Evolutionary conservation across 2,113 vertebrate genomes (phyloP).

Genomic region (Malaclemys terrapin): DNA sequence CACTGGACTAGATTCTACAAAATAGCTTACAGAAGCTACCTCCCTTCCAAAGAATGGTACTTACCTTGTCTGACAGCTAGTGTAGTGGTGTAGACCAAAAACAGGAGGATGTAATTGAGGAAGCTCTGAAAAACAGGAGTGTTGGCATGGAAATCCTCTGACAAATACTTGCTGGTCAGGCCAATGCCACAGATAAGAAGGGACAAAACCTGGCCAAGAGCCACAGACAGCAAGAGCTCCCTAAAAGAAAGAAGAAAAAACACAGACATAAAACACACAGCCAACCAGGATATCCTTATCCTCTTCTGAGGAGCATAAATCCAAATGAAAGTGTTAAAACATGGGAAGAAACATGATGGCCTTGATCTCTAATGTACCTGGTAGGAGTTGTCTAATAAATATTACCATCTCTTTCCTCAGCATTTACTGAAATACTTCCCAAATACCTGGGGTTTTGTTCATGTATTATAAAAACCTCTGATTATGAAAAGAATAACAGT

Average conservation of each 20-base stretch:
- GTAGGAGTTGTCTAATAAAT: not conserved
- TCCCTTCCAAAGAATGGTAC: constrained; percentile 25
- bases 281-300: not conserved
- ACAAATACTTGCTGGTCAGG: constrained; percentile 95
- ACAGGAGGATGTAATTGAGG: constrained; percentile 96
- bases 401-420: constrained; percentile 8
- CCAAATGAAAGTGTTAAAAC: not conserved
- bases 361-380: not conserved
- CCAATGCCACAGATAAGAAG: constrained; percentile 94
- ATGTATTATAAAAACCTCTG: constrained; percentile 23
- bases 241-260: constrained; percentile 78
- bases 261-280: constrained; percentile 15
- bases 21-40: not conserved
- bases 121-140: constrained; percentile 98
- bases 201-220: constrained; percentile 93
- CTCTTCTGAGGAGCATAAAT: not conserved
- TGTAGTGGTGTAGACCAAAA: constrained; percentile 97
- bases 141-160: constrained; percentile 94
- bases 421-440: not conserved
- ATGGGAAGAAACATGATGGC: not conserved
- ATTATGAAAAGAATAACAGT: not conserved
- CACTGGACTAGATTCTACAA: not conserved
- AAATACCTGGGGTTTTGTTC: constrained; percentile 18
- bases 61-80: constrained; percentile 96
- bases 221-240: constrained; percentile 93